These are phyloP conservation scores for Drosophila maculinotata DNA, from an alignment of 2,888 invertebrate genomes.

Conservation along the genomic window DNA sequence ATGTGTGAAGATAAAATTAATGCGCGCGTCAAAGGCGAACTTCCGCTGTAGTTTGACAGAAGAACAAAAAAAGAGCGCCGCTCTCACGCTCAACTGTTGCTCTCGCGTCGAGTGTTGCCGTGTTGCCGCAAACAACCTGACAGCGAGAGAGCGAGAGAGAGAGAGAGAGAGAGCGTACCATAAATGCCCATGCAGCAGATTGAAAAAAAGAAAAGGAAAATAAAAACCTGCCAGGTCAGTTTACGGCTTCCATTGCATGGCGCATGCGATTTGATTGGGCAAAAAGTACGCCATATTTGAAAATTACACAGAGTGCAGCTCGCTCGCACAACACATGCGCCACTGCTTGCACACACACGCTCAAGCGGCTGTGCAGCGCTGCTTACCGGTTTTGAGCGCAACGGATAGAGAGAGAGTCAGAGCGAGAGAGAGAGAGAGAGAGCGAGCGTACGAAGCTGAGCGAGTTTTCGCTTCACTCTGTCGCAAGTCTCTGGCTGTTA, in stretches of 20 bases:
- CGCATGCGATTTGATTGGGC: slow-evolving; percentile 85
- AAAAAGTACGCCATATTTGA: slow-evolving; percentile 85
- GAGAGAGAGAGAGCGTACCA: slow-evolving; percentile 23
- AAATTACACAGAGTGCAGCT: slow-evolving; percentile 74
- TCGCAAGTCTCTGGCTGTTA: slow-evolving; percentile 45
- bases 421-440: slow-evolving; percentile 21
- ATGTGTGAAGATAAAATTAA: slow-evolving; percentile 80
- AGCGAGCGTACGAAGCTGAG: slow-evolving; percentile 2
- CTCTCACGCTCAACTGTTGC: slow-evolving; percentile 67
- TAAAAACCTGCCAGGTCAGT: slow-evolving; percentile 58
- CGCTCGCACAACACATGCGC: slow-evolving; percentile 59
- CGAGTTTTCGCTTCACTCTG: slow-evolving; percentile 54
- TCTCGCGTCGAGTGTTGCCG: slow-evolving; percentile 76
- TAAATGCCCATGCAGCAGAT: slow-evolving; percentile 41
- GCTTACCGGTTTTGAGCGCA: slow-evolving; percentile 63
- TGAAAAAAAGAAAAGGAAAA: slow-evolving; percentile 1
- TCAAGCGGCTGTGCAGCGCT: slow-evolving; percentile 40
- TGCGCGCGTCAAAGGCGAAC: slow-evolving; percentile 73
- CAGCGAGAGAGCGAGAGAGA: slow-evolving; percentile 38
- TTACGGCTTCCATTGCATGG: slow-evolving; percentile 75
- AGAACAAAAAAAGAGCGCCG: slow-evolving; percentile 43
- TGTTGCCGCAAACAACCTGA: too few relatives aligned
- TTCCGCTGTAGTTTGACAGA: slow-evolving; percentile 36
- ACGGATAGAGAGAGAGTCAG: slow-evolving; percentile 25
- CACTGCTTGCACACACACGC: slow-evolving; percentile 44